phyloP scores from a whole-genome alignment of 1,140 invertebrate species.

The Drosophila orosa region DNA sequence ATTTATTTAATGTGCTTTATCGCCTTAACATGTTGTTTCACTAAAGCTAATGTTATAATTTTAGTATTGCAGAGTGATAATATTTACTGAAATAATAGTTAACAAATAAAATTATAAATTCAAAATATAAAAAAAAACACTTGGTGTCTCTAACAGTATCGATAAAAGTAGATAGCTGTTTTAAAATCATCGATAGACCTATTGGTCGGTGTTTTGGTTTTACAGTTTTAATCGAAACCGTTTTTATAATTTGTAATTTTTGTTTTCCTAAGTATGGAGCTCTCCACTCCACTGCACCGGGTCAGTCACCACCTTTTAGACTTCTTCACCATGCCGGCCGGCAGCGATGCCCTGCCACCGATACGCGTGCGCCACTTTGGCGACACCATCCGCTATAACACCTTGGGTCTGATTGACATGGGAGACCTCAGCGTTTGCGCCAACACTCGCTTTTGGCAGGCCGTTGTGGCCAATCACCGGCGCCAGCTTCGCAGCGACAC shows the following conservation, averaged over 20 bases:
- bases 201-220: no score
- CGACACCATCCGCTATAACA: conserved; percentile 46
- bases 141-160: no score
- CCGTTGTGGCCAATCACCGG: conserved; percentile 7
- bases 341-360: neutral
- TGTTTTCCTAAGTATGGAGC: neutral
- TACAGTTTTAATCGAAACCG: neutral
- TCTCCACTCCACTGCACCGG: conserved; percentile 12
- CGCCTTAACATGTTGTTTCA: no score
- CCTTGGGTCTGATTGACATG: conserved; percentile 6
- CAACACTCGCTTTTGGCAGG: conserved; percentile 35
- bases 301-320: conserved; percentile 33
- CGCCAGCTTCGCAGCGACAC: conserved; percentile 7
- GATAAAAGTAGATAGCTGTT: no score
- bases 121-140: no score
- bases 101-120: no score
- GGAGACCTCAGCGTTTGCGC: conserved; percentile 55
- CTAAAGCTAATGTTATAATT: no score
- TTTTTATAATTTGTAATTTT: neutral
- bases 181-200: no score
- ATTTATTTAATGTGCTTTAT: no score
- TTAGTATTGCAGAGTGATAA: no score
- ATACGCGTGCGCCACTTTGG: conserved; percentile 32
- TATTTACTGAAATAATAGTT: no score
- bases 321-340: conserved; percentile 20